Conservation (phyloP, 1,140 invertebrate genomes). For the Dendroctonus valens region DNA sequence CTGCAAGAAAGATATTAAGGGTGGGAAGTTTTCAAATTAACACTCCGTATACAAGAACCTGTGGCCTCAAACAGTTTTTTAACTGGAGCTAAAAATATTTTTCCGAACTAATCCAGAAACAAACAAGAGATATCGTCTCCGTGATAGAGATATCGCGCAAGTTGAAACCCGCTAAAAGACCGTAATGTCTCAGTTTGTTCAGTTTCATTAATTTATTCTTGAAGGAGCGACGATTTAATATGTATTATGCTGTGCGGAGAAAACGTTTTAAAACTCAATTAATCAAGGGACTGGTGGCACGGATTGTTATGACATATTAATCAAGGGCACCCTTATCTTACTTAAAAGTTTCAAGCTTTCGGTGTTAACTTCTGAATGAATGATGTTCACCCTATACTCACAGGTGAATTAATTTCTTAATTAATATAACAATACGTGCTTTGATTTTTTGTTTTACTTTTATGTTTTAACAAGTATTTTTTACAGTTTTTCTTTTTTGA, state of each 20-base stretch:
- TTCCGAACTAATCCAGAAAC: background rate
- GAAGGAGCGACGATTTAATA: conserved; percentile 20
- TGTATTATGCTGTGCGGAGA: conserved; percentile 13
- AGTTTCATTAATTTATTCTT: conserved; percentile 24
- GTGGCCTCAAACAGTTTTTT: too few species aligned
- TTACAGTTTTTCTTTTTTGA: too few species aligned
- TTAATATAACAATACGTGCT: too few species aligned
- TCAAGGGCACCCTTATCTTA: background rate
- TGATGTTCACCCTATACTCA: too few species aligned
- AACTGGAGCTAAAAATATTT: background rate
- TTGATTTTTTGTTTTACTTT: too few species aligned
- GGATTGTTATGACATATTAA: conserved; percentile 10
- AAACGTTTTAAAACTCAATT: conserved; percentile 12
- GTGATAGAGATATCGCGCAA: conserved; percentile 14
- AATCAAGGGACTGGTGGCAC: conserved; percentile 6
- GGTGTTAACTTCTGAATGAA: too few species aligned
- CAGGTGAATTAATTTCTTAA: too few species aligned
- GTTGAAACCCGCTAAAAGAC: conserved; percentile 12
- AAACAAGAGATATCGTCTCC: background rate
- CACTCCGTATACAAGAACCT: too few species aligned
- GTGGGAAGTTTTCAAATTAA: too few species aligned
- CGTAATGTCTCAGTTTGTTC: conserved; percentile 22
- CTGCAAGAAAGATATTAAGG: too few species aligned
- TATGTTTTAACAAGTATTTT: too few species aligned
- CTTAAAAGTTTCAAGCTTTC: too few species aligned